Evolutionary conservation across 1,140 invertebrate species (phyloP), one percentile per base, ranked within the genome.

Genomic region (Neodiprion pinetum): DNA sequence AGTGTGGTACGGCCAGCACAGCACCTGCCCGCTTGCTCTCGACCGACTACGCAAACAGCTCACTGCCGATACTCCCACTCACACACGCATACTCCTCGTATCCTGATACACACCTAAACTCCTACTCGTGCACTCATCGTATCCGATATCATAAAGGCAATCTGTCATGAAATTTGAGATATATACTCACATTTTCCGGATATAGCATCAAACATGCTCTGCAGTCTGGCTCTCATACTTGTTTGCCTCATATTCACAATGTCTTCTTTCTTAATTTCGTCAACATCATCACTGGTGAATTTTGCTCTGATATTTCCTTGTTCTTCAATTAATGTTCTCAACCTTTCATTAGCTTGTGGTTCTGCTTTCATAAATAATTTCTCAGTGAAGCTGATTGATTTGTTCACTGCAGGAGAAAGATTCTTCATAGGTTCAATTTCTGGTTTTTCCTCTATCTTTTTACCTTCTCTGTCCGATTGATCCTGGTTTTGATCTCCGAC

Each of bases 141-240:
- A 21, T 21, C 17, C 17, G 17, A 21, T 21, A 21, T 21, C 17
- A 21, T 0, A 21, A 53, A 61, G 11, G 11, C 8, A 61, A 61
- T 7, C n/a, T 17, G 11, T 61, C 9, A 14, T 61, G 53, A 61
- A 61, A 61, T 61, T 4, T 5, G 5, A 61, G 53, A 61, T 5
- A 28, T 40, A 17, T 65, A 75, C 78, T 83, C 78, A 87, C 86
- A 79, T 84, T 88, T 88, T 9, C 87, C 88, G n/a, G 87, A 87
- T 78, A 88, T 87, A 1, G 87, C 87, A 79, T 88, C 84, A 47
- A 88, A 88, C 87, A 89, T 88, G 70, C 85, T 88, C 66, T 87
- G 86, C 7, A 88, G 76, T 68, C 86, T 84, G 0, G 83, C 78
- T 40, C 84, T 84, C 87, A 88, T 87, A 72, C 84, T 88, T 0